These are phyloP conservation scores for Phoxinus dragarum DNA, from an alignment of 2,797 vertebrate species.

Conservation along the genomic window DNA sequence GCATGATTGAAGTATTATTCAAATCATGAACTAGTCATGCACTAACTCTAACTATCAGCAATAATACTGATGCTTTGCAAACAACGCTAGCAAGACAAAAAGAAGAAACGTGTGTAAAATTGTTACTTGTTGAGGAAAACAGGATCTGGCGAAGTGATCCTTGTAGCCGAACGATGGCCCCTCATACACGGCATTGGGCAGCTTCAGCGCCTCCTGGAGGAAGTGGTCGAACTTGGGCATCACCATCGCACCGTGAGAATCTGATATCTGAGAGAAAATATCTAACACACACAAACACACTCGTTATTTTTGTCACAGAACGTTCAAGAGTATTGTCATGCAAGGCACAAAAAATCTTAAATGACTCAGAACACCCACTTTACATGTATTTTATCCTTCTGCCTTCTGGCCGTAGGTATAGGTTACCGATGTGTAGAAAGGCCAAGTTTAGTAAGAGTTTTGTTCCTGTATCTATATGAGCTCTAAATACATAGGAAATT, in stretches of 20 bases:
- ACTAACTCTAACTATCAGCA: neutral
- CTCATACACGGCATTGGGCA: conserved; percentile 90
- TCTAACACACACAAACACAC: conserved; percentile 75
- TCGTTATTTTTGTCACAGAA: neutral
- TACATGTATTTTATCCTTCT: too few relatives aligned
- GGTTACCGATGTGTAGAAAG: too few relatives aligned
- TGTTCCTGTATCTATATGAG: too few relatives aligned
- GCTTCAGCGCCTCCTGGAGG: conserved; percentile 86
- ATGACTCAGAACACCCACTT: too few relatives aligned
- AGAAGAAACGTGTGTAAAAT: neutral
- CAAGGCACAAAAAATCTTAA: too few relatives aligned
- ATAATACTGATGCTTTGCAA: neutral
- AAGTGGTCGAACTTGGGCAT: conserved; percentile 89
- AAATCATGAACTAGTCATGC: neutral
- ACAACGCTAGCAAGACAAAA: neutral
- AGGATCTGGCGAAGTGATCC: conserved; percentile 82
- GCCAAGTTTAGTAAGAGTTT: too few relatives aligned
- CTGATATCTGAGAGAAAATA: conserved; percentile 95
- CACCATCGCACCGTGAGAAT: conserved; percentile 86
- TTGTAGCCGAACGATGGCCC: conserved; percentile 94
- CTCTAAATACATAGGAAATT: too few relatives aligned
- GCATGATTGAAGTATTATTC: neutral
- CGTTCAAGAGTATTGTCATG: neutral
- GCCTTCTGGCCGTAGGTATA: too few relatives aligned
- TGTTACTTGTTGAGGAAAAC: conserved; percentile 91